Base-by-base conservation (phyloP, 2,888 invertebrate species). In the Geophilus truncorum region DNA sequence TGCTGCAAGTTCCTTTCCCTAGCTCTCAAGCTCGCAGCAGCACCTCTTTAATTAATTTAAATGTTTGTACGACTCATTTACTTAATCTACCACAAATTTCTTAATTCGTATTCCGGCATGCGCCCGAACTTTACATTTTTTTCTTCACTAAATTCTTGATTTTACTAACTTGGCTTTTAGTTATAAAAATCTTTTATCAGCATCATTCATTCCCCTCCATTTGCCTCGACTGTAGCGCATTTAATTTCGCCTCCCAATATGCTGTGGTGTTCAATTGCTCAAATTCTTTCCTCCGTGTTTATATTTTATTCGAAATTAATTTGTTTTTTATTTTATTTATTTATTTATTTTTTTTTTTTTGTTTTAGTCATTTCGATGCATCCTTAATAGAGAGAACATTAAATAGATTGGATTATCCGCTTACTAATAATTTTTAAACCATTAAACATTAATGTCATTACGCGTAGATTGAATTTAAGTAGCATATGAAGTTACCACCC, bases 1-100 rank as follows among this genome's bases (percentile, higher is more conserved):
- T n/a, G n/a, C n/a, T n/a, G n/a, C 7, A 62, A n/a, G 21, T 21
- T 18, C 7, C 57, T 12, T 18, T 25, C 62, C 10, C 15, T 62
- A 23, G 5, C 9, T 32, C 9, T 32, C 32, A 4, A 23, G 1
- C 28, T 4, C 4, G 57, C 28, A 28, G 28, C 70, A 25, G 25
- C 70, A 70, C 70, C 70, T 70, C 51, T 70, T 70, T 70, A 70
- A 70, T 70, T 70, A 70, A 70, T 70, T 70, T 70, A 70, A 70
- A 70, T 70, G 28, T n/a, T 25, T 25, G 28, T 23, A 70, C 25
- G 70, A 70, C 28, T 70, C 70, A 28, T 70, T 70, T 70, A 70
- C 28, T n/a, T 70, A 70, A 70, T 70, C 70, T 28, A 28, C 70
- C 70, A n/a, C 70, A 28, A 70, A 70, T 70, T n/a, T 70, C n/a